phyloP scores from a whole-genome alignment of 2,113 vertebrate species.

The Aix galericulata region DNA sequence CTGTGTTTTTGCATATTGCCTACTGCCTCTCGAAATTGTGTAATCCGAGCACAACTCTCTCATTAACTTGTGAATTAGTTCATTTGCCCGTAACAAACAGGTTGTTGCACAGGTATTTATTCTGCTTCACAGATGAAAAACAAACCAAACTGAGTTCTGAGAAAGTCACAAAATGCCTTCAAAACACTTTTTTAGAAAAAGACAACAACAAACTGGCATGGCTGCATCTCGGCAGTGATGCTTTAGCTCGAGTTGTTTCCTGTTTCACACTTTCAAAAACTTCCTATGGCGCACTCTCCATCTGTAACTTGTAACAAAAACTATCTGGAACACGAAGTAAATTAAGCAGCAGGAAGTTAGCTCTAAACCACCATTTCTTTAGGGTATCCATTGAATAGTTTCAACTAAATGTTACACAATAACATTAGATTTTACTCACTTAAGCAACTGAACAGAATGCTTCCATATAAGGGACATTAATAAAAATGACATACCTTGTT shows the following conservation, averaged over 20 bases:
- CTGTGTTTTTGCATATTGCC: background rate
- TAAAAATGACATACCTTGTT: slow-evolving; percentile 87
- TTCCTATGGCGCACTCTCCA: background rate
- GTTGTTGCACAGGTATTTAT: background rate
- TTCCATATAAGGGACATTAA: background rate
- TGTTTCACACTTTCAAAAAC: background rate
- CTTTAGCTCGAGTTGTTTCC: background rate
- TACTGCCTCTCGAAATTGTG: background rate
- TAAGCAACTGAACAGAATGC: background rate
- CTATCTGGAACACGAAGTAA: background rate
- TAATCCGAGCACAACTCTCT: background rate
- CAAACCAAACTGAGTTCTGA: background rate
- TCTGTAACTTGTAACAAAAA: background rate
- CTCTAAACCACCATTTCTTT: background rate
- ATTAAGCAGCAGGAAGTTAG: background rate
- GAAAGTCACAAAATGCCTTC: background rate
- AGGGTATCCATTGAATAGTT: background rate
- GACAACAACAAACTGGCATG: too few species aligned
- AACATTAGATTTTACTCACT: background rate
- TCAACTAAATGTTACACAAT: background rate
- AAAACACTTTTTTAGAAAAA: background rate
- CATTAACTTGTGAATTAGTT: slow-evolving; percentile 16
- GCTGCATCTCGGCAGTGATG: background rate
- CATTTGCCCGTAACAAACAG: slow-evolving; percentile 10
- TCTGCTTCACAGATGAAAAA: background rate